These are phyloP conservation scores for Andricus quercusramuli DNA, from an alignment of 2,888 invertebrate genomes.

Conservation along the genomic window DNA sequence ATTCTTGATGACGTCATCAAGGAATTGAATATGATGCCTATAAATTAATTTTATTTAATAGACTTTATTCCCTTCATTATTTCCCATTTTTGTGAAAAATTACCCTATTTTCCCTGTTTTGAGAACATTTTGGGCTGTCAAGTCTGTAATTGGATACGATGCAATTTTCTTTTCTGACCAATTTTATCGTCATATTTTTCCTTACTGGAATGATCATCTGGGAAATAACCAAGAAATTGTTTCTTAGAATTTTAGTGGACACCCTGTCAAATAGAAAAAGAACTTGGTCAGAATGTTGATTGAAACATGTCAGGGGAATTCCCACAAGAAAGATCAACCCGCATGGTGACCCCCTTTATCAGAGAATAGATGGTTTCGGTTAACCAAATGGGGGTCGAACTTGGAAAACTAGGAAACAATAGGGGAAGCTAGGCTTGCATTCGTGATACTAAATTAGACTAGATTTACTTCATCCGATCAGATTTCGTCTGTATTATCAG, in stretches of 20 bases:
- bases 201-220: too few species aligned
- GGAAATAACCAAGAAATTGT: too few species aligned
- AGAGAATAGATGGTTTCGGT: slow-evolving; percentile 30
- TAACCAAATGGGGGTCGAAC: slow-evolving; percentile 28
- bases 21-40: too few species aligned
- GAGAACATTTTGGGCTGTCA: too few species aligned
- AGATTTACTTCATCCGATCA: background rate
- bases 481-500: background rate
- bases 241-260: too few species aligned
- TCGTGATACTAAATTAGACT: too few species aligned
- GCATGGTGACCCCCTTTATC: slow-evolving; percentile 22
- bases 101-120: too few species aligned
- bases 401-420: slow-evolving; percentile 29
- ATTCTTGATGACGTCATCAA: too few species aligned
- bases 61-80: too few species aligned
- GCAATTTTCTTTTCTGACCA: background rate
- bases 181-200: too few species aligned
- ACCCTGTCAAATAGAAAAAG: background rate
- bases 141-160: background rate
- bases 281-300: background rate
- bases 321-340: slow-evolving; percentile 30
- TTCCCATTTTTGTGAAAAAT: too few species aligned
- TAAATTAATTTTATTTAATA: too few species aligned
- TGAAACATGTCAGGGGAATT: slow-evolving; percentile 13
- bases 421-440: background rate